A percentile compares a stretch with the other conserved stretches of the same genome.
phyloP scores from a whole-genome alignment of 2,113 vertebrate genomes.

The Ranitomeya variabilis region DNA sequence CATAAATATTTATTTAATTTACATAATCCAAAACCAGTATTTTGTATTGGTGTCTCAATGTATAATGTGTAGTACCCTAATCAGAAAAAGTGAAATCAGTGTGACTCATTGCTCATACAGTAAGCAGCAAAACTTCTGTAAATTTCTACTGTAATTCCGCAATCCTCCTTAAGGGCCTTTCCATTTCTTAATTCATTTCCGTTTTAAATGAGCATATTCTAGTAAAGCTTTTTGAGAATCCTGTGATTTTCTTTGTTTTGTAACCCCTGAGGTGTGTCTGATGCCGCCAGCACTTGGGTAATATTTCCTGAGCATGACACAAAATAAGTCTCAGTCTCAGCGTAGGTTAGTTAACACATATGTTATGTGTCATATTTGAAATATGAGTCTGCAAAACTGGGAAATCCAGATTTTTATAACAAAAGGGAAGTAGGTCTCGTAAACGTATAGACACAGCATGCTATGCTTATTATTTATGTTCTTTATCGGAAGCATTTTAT shows the following conservation, averaged over 20 bases:
- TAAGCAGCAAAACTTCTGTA: neutral
- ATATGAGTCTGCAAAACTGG: conserved; percentile 11
- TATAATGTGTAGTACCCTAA: neutral
- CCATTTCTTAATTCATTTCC: neutral
- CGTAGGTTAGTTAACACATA: neutral
- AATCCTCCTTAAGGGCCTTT: neutral
- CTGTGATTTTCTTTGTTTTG: neutral
- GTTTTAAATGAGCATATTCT: neutral
- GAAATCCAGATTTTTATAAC: conserved; percentile 15
- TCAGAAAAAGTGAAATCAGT: neutral
- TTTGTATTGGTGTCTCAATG: neutral
- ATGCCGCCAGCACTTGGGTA: neutral
- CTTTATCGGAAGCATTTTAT: neutral
- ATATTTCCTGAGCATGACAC: conserved; percentile 7
- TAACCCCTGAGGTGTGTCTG: neutral
- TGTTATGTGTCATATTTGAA: conserved; percentile 16
- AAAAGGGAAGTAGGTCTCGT: neutral
- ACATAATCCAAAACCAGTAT: neutral
- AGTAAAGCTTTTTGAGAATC: neutral
- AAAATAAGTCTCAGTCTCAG: neutral
- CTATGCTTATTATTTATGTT: neutral
- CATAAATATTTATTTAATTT: neutral
- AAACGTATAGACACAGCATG: neutral
- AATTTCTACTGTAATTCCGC: neutral
- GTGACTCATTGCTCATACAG: neutral